Percentiles rank a stretch among this genome's conserved stretches.
Conservation (phyloP, 1,140 invertebrate species). For the Philopotamus ludificatus region DNA sequence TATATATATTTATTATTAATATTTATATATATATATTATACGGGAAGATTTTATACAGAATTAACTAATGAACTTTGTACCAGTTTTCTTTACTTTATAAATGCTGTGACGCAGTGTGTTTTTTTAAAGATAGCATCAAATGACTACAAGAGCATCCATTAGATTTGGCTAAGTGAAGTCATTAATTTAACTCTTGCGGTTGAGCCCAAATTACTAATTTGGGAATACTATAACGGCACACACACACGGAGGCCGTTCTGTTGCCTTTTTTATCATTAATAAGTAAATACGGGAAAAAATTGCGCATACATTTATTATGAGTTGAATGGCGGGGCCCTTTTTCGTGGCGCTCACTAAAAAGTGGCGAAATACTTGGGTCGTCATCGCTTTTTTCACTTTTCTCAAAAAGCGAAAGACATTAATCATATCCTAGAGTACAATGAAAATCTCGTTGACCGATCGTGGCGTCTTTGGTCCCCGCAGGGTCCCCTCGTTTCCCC, state of each 20-base stretch:
- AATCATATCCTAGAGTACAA: slow-evolving; percentile 28
- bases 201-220: slow-evolving; percentile 38
- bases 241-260: slow-evolving; percentile 3
- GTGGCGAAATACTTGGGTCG: no score
- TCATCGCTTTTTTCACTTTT: no score
- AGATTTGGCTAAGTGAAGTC: slow-evolving; percentile 32
- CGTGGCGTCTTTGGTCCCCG: slow-evolving; percentile 7
- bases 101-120: no score
- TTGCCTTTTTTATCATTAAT: not conserved
- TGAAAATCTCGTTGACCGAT: slow-evolving; percentile 24
- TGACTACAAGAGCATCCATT: slow-evolving; percentile 16
- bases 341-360: no score
- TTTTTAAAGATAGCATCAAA: slow-evolving; percentile 3
- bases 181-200: slow-evolving; percentile 31
- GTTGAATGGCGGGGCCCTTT: no score
- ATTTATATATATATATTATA: no score
- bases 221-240: slow-evolving; percentile 29
- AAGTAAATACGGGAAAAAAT: no score
- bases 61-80: no score
- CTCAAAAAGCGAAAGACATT: slow-evolving; percentile 18
- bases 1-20: no score
- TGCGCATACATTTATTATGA: no score
- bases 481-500: not conserved
- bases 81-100: no score
- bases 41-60: no score